phyloP scores from a whole-genome alignment of 2,888 invertebrate genomes.

The Zeuzera pyrina region DNA sequence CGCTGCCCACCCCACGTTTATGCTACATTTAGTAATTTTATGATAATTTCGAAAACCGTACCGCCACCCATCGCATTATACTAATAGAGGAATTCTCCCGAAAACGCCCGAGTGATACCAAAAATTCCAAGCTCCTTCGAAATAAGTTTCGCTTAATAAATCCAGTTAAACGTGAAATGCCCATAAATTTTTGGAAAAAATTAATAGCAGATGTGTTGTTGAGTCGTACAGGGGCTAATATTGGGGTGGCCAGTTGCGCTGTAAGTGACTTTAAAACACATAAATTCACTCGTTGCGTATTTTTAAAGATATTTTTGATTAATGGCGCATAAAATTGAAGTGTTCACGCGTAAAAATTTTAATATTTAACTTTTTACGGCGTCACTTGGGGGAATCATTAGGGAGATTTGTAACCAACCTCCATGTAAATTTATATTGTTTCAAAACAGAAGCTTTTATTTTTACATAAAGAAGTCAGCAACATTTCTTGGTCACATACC shows the following conservation, averaged over 20 bases:
- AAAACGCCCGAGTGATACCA: constrained; percentile 36
- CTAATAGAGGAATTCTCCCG: constrained; percentile 65
- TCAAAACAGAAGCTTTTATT: too few species aligned
- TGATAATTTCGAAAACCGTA: constrained; percentile 72
- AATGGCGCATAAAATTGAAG: constrained; percentile 63
- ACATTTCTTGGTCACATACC: too few species aligned
- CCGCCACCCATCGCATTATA: constrained; percentile 73
- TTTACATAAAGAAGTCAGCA: too few species aligned
- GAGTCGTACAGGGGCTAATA: constrained; percentile 39
- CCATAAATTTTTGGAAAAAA: constrained; percentile 53
- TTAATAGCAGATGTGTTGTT: constrained; percentile 71
- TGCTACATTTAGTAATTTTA: constrained; percentile 75
- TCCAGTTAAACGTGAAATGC: constrained; percentile 52
- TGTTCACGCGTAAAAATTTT: constrained; percentile 41
- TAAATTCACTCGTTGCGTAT: constrained; percentile 59
- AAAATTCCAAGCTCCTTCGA: constrained; percentile 53
- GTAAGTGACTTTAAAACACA: constrained; percentile 59
- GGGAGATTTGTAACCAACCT: not conserved
- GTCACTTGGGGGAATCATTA: not conserved
- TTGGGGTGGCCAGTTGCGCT: constrained; percentile 40
- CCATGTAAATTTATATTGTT: too few species aligned
- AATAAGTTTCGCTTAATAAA: constrained; percentile 68
- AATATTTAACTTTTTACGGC: constrained; percentile 38
- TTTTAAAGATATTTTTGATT: constrained; percentile 60
- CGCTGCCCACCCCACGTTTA: constrained; percentile 68